Percentiles rank a stretch among this genome's conserved stretches.
Evolutionary conservation across 2,113 vertebrate genomes (phyloP).

Genomic region (Pseudorasbora parva): DNA sequence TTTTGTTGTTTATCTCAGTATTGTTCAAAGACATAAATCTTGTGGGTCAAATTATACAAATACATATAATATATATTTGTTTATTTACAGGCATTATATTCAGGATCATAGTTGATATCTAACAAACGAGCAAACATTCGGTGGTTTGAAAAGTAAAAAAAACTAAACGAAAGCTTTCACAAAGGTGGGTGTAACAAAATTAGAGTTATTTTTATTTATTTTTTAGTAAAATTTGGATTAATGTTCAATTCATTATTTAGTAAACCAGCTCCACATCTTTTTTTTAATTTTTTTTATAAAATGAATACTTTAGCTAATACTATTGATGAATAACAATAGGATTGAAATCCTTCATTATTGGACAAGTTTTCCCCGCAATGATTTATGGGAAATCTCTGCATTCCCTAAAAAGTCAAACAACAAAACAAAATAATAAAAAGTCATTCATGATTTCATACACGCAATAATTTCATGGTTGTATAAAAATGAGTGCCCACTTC

Average conservation of each 20-base stretch:
- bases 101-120: conserved; percentile 73
- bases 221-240: conserved; percentile 58
- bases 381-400: conserved; percentile 55
- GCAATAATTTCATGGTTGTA: conserved; percentile 58
- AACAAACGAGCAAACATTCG: conserved; percentile 72
- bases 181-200: conserved; percentile 38
- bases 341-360: conserved; percentile 54
- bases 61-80: conserved; percentile 81
- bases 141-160: conserved; percentile 60
- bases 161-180: conserved; percentile 12
- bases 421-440: conserved; percentile 46
- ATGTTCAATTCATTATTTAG: conserved; percentile 58
- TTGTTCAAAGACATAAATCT: conserved; percentile 66
- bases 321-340: conserved; percentile 62
- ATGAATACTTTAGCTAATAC: conserved; percentile 48
- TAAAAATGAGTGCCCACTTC: conserved; percentile 45
- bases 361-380: conserved; percentile 25
- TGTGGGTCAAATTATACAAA: conserved; percentile 79
- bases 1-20: conserved; percentile 60
- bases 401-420: background rate
- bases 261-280: conserved; percentile 61
- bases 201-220: conserved; percentile 45
- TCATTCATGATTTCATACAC: conserved; percentile 58
- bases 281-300: too few relatives aligned
- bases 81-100: conserved; percentile 80